These are phyloP conservation scores for Columba guinea DNA, from an alignment of 2,797 vertebrate species.

Conservation along the genomic window DNA sequence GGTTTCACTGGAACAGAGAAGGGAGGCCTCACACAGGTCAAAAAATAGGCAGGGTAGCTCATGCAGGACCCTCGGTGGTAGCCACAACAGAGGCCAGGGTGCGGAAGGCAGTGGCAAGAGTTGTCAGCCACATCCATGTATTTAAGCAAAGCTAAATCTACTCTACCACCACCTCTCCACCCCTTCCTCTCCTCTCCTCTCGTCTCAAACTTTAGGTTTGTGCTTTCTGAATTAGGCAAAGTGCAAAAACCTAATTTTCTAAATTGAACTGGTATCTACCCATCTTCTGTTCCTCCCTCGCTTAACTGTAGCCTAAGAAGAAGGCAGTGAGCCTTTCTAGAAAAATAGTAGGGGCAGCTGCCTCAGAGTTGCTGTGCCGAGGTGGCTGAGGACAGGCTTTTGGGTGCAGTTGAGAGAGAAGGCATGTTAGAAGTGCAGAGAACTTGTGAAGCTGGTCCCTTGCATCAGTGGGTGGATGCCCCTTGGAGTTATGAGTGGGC, in stretches of 20 bases:
- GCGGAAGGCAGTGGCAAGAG: background rate
- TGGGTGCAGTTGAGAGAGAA: background rate
- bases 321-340: background rate
- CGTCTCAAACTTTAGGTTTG: background rate
- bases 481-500: background rate
- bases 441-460: background rate
- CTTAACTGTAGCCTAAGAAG: background rate
- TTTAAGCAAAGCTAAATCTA: background rate
- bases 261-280: background rate
- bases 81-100: background rate
- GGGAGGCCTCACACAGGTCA: background rate
- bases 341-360: background rate
- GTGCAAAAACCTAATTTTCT: background rate
- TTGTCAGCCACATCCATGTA: background rate
- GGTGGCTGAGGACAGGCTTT: background rate
- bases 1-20: constrained; percentile 23
- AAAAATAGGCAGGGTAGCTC: constrained; percentile 15
- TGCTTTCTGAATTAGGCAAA: background rate
- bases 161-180: background rate
- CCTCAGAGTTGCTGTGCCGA: background rate
- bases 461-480: background rate
- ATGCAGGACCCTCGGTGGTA: background rate
- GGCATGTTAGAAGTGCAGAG: background rate
- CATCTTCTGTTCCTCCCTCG: background rate
- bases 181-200: constrained; percentile 40